Evolutionary conservation across 2,888 invertebrate species (phyloP).

Genomic region (Auanema freiburgensis): DNA sequence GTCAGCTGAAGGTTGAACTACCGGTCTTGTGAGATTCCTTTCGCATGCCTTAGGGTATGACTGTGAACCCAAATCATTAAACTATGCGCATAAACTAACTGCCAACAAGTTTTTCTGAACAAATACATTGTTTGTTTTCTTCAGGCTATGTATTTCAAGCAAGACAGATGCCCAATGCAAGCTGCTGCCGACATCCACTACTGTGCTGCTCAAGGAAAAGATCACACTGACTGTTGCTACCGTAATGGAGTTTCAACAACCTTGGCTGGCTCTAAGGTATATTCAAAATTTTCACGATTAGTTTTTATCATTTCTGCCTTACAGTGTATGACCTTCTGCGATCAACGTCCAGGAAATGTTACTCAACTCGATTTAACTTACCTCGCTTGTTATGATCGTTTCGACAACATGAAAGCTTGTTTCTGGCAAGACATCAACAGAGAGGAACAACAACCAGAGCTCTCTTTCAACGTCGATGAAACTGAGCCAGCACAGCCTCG

Average conservation of each 20-base stretch:
- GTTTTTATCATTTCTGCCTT: constrained; percentile 3
- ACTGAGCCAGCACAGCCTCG: constrained; percentile 11
- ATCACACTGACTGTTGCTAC: constrained; percentile 46
- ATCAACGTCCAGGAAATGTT: constrained; percentile 53
- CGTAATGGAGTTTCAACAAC: constrained; percentile 51
- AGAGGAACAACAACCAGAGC: not conserved
- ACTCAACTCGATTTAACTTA: constrained; percentile 53
- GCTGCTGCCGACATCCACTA: constrained; percentile 62
- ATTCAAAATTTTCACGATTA: not conserved
- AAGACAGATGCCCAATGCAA: constrained; percentile 61
- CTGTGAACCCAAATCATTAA: too few species aligned
- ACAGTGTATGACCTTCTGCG: constrained; percentile 53
- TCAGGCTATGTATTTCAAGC: constrained; percentile 62
- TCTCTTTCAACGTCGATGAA: too few species aligned
- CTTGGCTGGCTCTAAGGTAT: constrained; percentile 41
- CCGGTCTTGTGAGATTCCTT: too few species aligned
- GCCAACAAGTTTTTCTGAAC: not conserved
- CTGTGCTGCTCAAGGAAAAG: constrained; percentile 55
- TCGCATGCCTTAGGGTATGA: too few species aligned
- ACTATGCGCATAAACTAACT: too few species aligned
- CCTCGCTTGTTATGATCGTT: constrained; percentile 49
- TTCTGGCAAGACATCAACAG: constrained; percentile 46
- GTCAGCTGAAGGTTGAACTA: too few species aligned
- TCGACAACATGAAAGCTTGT: constrained; percentile 54
- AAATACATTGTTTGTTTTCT: constrained; percentile 11